Conservation (phyloP, 2,113 vertebrate genomes). For the Stegastes partitus region DNA sequence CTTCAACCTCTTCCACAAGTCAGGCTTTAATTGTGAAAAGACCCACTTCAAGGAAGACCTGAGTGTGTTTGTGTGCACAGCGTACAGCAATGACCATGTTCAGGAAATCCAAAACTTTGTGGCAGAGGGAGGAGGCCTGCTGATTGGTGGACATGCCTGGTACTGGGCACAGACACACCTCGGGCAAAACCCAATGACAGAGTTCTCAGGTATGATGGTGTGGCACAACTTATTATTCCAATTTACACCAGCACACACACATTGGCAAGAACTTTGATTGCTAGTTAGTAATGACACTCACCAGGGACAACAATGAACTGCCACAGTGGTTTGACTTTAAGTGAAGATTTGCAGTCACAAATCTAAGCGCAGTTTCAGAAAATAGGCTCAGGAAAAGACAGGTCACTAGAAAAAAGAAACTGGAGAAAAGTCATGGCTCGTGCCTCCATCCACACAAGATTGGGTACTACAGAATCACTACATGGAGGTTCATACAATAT, state of each 20-base stretch:
- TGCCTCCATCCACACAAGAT: no score
- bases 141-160: conserved; percentile 90
- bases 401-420: no score
- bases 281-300: no score
- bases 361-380: no score
- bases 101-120: conserved; percentile 84
- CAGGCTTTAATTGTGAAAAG: conserved; percentile 28
- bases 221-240: no score
- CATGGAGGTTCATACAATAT: neutral
- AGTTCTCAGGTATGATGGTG: conserved; percentile 79
- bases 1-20: conserved; percentile 4
- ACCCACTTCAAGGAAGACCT: conserved; percentile 47
- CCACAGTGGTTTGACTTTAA: no score
- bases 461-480: neutral
- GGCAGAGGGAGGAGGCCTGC: conserved; percentile 87
- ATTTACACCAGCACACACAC: no score
- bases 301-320: no score
- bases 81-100: conserved; percentile 53
- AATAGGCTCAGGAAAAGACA: no score
- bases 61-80: conserved; percentile 53
- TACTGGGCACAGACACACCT: conserved; percentile 83
- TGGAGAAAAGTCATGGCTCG: no score
- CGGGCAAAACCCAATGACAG: conserved; percentile 70
- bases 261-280: no score
- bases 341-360: no score